A percentile compares a stretch with the other conserved stretches of the same genome.
Conservation (phyloP, 2,797 vertebrate species). For the Rhinoraja longicauda region DNA sequence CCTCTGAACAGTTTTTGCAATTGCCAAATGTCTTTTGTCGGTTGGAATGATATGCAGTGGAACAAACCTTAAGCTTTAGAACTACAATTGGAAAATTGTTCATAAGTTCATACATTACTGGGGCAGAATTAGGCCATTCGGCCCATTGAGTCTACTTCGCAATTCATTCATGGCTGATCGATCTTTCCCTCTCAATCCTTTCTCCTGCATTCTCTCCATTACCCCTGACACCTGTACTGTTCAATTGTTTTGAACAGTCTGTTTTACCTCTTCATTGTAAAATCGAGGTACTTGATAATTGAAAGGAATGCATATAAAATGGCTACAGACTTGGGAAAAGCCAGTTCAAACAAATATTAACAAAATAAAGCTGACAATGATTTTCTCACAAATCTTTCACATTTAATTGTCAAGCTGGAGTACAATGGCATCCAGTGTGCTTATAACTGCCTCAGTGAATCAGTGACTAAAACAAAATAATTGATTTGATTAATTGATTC, state of each 20-base stretch:
- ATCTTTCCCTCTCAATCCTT: no score
- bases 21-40: neutral
- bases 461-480: neutral
- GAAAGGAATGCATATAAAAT: neutral
- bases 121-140: no score
- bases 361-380: neutral
- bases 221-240: no score
- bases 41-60: no score
- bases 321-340: neutral
- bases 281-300: neutral
- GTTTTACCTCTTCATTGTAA: neutral
- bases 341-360: neutral
- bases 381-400: neutral
- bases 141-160: no score
- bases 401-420: neutral
- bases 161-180: no score
- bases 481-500: neutral
- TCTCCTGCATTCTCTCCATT: no score
- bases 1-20: neutral
- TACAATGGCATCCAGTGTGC: neutral
- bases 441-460: neutral
- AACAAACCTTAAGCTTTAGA: neutral
- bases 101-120: no score
- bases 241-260: neutral
- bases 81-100: neutral